These are phyloP conservation scores for Drosophila pallidifrons DNA, from an alignment of 1,140 invertebrate genomes.

Conservation along the genomic window DNA sequence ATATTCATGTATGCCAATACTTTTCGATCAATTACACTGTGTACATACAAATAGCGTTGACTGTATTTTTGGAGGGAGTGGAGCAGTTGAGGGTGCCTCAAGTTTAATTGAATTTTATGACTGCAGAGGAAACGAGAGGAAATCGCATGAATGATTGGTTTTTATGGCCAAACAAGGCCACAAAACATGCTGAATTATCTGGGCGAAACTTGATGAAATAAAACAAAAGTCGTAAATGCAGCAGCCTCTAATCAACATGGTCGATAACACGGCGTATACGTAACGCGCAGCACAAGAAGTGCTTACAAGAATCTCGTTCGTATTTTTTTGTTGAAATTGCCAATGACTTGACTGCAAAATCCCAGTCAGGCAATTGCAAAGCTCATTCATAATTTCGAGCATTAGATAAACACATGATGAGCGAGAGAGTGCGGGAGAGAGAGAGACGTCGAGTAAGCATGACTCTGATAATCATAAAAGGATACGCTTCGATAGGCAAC, in stretches of 20 bases:
- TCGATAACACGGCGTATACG: conserved; percentile 44
- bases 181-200: conserved; percentile 19
- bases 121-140: not conserved
- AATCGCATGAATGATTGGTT: conserved; percentile 23
- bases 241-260: conserved; percentile 21
- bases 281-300: conserved; percentile 15
- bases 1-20: not conserved
- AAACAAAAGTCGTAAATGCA: conserved; percentile 37
- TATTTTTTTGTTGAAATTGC: conserved; percentile 33
- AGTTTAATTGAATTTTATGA: conserved; percentile 38
- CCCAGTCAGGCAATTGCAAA: conserved; percentile 19
- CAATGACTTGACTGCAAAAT: conserved; percentile 44
- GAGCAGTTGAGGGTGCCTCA: not conserved
- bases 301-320: not conserved
- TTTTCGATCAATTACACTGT: conserved; percentile 15
- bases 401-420: conserved; percentile 56
- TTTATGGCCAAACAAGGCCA: conserved; percentile 3
- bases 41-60: not conserved
- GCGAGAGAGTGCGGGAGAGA: not conserved
- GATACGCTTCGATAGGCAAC: conserved; percentile 72
- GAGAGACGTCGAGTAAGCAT: conserved; percentile 34
- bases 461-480: conserved; percentile 76
- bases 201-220: conserved; percentile 17
- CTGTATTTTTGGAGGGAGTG: not conserved
- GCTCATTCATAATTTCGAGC: conserved; percentile 64